Percentiles rank a stretch among this genome's conserved stretches.
These are phyloP conservation scores for Hirtodrosophila cameraria DNA, from an alignment of 2,888 invertebrate species.

Conservation along the genomic window DNA sequence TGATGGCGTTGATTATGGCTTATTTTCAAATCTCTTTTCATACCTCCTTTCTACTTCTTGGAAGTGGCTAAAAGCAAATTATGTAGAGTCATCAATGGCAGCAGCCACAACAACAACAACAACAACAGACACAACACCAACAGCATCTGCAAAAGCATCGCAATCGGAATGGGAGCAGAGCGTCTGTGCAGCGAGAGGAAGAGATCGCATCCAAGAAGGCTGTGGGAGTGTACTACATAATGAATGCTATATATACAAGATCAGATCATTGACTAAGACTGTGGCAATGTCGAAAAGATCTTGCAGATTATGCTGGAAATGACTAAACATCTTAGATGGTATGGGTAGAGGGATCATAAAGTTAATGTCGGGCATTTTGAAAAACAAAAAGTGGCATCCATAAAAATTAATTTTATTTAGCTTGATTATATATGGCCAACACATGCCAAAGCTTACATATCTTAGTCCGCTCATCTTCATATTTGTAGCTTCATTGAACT, in stretches of 20 bases:
- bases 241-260: too few relatives aligned
- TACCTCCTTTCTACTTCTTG: slow-evolving; percentile 68
- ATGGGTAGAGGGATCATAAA: slow-evolving; percentile 4
- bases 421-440: slow-evolving; percentile 29
- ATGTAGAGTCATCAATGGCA: slow-evolving; percentile 77
- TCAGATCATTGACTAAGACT: slow-evolving; percentile 3
- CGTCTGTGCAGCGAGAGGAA: too few relatives aligned
- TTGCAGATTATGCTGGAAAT: slow-evolving; percentile 17
- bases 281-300: slow-evolving; percentile 41
- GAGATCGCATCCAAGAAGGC: background rate
- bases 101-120: slow-evolving; percentile 31
- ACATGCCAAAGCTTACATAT: too few relatives aligned
- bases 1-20: slow-evolving; percentile 81
- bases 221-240: slow-evolving; percentile 21
- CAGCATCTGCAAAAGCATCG: slow-evolving; percentile 18
- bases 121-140: slow-evolving; percentile 11
- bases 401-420: slow-evolving; percentile 46
- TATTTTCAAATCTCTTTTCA: slow-evolving; percentile 79
- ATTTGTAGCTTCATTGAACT: too few relatives aligned
- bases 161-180: slow-evolving; percentile 40
- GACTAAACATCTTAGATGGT: slow-evolving; percentile 4
- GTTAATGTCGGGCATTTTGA: slow-evolving; percentile 36
- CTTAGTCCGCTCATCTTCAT: too few relatives aligned
- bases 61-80: slow-evolving; percentile 64
- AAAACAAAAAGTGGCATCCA: slow-evolving; percentile 30